A percentile compares a stretch with the other conserved stretches of the same genome.
phyloP scores from a whole-genome alignment of 1,140 invertebrate genomes.

The Hylyphantes graminicola region DNA sequence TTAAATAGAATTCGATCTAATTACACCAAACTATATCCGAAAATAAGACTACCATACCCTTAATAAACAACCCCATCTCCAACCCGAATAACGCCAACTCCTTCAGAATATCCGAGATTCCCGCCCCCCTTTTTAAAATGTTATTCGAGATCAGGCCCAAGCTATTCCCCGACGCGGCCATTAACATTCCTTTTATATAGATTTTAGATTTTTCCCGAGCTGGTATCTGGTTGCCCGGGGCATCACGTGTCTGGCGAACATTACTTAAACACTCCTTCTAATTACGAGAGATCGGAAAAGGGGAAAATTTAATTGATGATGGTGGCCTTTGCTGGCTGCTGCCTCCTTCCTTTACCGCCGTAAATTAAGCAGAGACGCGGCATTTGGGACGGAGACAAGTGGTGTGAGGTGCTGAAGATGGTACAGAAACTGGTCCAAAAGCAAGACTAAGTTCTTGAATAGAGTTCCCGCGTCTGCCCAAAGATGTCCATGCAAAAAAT shows the following conservation, averaged over 20 bases:
- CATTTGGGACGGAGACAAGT: neutral
- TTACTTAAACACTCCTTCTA: slow-evolving; percentile 61
- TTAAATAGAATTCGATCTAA: too few relatives aligned
- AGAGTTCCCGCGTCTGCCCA: too few relatives aligned
- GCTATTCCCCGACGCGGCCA: slow-evolving; percentile 39
- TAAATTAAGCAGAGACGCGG: slow-evolving; percentile 53
- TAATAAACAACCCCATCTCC: too few relatives aligned
- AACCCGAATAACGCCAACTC: too few relatives aligned
- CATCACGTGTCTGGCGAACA: slow-evolving; percentile 59
- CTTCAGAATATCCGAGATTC: too few relatives aligned
- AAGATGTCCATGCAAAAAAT: too few relatives aligned
- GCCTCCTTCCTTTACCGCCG: slow-evolving; percentile 33
- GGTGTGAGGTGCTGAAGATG: neutral
- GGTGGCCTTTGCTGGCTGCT: slow-evolving; percentile 36
- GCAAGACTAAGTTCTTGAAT: too few relatives aligned
- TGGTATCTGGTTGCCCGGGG: slow-evolving; percentile 50
- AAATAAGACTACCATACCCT: too few relatives aligned
- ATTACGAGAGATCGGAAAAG: slow-evolving; percentile 60
- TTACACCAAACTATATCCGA: too few relatives aligned
- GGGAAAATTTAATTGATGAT: slow-evolving; percentile 61
- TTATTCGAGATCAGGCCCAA: neutral
- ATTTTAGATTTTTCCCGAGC: slow-evolving; percentile 57
- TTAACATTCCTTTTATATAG: slow-evolving; percentile 60
- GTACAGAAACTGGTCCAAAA: neutral
- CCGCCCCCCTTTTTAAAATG: too few relatives aligned